Conservation (phyloP, 53 echinoderm and acorn worm genomes). For the Stichopus horrens region DNA sequence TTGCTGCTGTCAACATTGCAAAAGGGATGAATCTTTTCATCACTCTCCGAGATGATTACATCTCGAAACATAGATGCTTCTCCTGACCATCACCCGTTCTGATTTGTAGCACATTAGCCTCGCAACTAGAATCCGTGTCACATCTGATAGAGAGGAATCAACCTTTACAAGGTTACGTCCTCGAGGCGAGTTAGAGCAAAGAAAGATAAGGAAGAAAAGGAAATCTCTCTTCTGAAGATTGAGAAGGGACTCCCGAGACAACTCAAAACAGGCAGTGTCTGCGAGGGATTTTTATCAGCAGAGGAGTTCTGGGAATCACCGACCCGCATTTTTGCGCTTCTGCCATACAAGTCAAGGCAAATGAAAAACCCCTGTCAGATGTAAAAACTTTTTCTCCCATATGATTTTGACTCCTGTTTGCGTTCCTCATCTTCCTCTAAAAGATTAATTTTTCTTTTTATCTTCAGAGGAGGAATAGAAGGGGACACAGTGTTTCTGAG, state of each 20-base stretch:
- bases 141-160: neutral
- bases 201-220: neutral
- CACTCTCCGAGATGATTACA: neutral
- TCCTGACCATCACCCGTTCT: neutral
- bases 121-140: constrained; percentile 1
- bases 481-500: no score
- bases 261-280: constrained; percentile 11
- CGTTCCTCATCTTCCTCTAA: no score
- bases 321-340: neutral
- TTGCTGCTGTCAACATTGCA: neutral
- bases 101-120: neutral
- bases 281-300: neutral
- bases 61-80: neutral
- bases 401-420: no score
- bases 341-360: no score
- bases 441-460: no score
- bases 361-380: no score
- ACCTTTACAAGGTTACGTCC: constrained; percentile 31
- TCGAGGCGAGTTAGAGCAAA: neutral
- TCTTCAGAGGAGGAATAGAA: no score
- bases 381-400: no score
- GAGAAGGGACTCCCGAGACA: constrained; percentile 20
- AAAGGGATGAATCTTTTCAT: neutral
- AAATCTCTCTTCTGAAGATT: neutral
- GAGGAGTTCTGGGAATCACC: constrained; percentile 5